Conservation (phyloP, 2,797 vertebrate genomes). For the Protonibea diacanthus region DNA sequence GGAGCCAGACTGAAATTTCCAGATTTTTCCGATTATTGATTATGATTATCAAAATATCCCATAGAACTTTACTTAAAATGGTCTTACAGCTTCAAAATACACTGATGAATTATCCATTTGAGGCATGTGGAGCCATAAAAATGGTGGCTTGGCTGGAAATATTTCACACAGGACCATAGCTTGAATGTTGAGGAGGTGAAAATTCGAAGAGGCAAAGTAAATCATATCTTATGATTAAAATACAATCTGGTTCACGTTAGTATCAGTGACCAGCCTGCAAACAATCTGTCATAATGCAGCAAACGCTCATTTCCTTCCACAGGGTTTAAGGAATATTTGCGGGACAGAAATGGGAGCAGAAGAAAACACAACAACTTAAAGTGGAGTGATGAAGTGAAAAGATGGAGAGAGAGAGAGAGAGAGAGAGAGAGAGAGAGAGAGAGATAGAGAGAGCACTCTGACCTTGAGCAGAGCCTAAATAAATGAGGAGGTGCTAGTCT, state of each 20-base stretch:
- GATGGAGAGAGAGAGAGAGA: neutral
- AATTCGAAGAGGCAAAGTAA: slow-evolving; percentile 5
- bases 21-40: too few relatives aligned
- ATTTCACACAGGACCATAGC: slow-evolving; percentile 11
- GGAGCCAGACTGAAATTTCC: neutral
- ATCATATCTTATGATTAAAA: slow-evolving; percentile 38
- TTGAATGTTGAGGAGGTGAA: neutral
- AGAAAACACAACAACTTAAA: neutral
- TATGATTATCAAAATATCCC: too few relatives aligned
- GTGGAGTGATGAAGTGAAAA: slow-evolving; percentile 6
- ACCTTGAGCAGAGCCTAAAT: slow-evolving; percentile 75
- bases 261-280: slow-evolving; percentile 9
- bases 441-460: slow-evolving; percentile 12
- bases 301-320: slow-evolving; percentile 13
- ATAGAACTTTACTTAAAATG: neutral
- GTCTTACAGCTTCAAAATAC: neutral
- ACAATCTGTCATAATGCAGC: neutral
- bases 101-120: neutral
- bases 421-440: neutral
- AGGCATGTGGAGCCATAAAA: neutral
- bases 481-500: slow-evolving; percentile 74
- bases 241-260: neutral
- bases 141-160: slow-evolving; percentile 16
- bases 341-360: neutral
- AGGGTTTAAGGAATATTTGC: slow-evolving; percentile 18